phyloP scores from a whole-genome alignment of 2,888 invertebrate genomes.

The Abrostola triplasia region DNA sequence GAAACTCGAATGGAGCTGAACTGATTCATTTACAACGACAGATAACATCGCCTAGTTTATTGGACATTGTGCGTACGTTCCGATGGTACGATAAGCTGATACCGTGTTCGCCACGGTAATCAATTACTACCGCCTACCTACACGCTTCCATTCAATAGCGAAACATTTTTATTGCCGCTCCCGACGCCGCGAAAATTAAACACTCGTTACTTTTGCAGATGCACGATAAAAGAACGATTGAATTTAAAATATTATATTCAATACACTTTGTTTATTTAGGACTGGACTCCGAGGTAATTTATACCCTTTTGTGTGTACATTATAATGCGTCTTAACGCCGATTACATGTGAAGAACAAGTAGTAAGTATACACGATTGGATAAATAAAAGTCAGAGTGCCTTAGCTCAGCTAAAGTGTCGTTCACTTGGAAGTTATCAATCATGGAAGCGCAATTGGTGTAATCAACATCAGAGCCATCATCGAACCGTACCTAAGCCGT shows the following conservation, averaged over 20 bases:
- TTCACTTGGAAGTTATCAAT: conserved; percentile 46
- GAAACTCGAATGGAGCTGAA: conserved; percentile 57
- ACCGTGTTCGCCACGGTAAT: conserved; percentile 79
- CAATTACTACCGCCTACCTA: conserved; percentile 76
- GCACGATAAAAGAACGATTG: conserved; percentile 71
- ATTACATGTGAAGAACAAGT: conserved; percentile 20
- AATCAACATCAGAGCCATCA: conserved; percentile 44
- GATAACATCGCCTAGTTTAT: conserved; percentile 85
- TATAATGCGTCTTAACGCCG: conserved; percentile 25
- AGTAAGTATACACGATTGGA: conserved; percentile 6
- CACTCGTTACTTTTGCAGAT: conserved; percentile 74
- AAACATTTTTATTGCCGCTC: conserved; percentile 78
- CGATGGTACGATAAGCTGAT: conserved; percentile 80
- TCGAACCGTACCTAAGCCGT: conserved; percentile 33
- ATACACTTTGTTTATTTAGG: conserved; percentile 70
- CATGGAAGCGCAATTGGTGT: conserved; percentile 40
- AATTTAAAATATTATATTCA: conserved; percentile 67
- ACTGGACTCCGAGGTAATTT: conserved; percentile 51
- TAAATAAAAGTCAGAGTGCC: conserved; percentile 29
- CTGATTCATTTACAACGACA: conserved; percentile 84
- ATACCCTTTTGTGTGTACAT: conserved; percentile 34
- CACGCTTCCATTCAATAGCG: conserved; percentile 71
- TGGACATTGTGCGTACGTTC: conserved; percentile 83
- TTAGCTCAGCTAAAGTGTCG: conserved; percentile 35
- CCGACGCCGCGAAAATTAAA: conserved; percentile 77